Evolutionary conservation across 2,113 vertebrate genomes (phyloP).

Genomic region (Euleptes europaea): DNA sequence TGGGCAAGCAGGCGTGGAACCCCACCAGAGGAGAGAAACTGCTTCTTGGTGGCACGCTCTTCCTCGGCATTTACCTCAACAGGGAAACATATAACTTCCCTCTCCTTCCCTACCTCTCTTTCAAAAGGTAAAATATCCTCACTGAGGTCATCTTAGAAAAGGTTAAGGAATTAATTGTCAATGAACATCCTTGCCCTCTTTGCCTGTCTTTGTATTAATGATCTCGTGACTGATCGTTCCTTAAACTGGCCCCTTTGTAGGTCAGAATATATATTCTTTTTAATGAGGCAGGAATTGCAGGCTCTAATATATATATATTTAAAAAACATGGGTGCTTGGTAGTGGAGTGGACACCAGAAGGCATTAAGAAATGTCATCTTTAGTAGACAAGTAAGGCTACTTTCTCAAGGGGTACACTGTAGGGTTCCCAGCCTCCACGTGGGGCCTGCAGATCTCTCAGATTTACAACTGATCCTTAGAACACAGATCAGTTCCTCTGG

Average conservation of each 20-base stretch:
- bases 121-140: slow-evolving; percentile 68
- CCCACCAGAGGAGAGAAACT: slow-evolving; percentile 1
- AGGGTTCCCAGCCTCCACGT: background rate
- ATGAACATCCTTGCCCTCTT: slow-evolving; percentile 72
- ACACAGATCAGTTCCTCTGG: no score
- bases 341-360: slow-evolving; percentile 49
- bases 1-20: background rate
- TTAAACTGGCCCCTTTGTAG: slow-evolving; percentile 69
- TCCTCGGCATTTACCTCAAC: slow-evolving; percentile 48
- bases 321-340: slow-evolving; percentile 52
- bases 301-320: slow-evolving; percentile 75
- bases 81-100: slow-evolving; percentile 50
- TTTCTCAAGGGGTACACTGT: background rate
- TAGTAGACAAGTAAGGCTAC: background rate
- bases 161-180: slow-evolving; percentile 79
- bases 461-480: no score
- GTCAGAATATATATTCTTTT: slow-evolving; percentile 76
- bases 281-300: slow-evolving; percentile 78
- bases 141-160: slow-evolving; percentile 63
- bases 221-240: slow-evolving; percentile 76
- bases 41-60: background rate
- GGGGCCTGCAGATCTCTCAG: no score
- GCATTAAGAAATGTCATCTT: slow-evolving; percentile 5
- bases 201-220: slow-evolving; percentile 73
- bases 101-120: slow-evolving; percentile 9